Conservation (phyloP, 2,888 invertebrate genomes). For the Pheosia tremula region DNA sequence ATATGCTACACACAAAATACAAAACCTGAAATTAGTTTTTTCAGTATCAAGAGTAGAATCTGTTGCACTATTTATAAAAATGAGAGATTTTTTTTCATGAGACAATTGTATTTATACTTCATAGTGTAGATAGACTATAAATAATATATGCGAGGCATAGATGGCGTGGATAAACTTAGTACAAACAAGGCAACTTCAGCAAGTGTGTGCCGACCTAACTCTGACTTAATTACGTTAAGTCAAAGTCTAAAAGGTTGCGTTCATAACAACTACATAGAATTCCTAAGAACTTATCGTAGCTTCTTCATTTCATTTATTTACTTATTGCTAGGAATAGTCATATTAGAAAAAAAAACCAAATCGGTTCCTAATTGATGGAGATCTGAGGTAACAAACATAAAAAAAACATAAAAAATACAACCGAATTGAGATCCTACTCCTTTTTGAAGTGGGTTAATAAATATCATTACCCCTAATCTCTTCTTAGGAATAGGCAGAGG, state of each 20-base stretch:
- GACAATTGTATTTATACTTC: too few species aligned
- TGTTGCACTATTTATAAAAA: too few species aligned
- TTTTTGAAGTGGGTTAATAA: too few species aligned
- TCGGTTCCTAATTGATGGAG: too few species aligned
- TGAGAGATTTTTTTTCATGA: too few species aligned
- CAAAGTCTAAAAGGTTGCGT: slow-evolving; percentile 13
- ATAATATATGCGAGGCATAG: slow-evolving; percentile 6
- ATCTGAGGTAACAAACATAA: too few species aligned
- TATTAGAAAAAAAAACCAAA: not conserved
- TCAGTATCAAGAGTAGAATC: too few species aligned
- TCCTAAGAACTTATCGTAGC: not conserved
- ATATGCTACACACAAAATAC: too few species aligned
- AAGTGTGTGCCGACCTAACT: slow-evolving; percentile 17
- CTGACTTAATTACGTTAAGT: slow-evolving; percentile 28
- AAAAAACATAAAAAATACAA: too few species aligned
- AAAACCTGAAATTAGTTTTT: too few species aligned
- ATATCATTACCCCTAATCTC: not conserved
- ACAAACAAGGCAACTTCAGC: slow-evolving; percentile 9
- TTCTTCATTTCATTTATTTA: not conserved
- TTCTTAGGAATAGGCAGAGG: slow-evolving; percentile 9
- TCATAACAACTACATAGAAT: not conserved
- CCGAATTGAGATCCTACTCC: too few species aligned
- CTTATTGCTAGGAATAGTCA: not conserved
- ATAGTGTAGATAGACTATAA: too few species aligned
- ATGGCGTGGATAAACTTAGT: slow-evolving; percentile 2